phyloP scores from a whole-genome alignment of 2,888 invertebrate species.

The Thecophora atra region DNA sequence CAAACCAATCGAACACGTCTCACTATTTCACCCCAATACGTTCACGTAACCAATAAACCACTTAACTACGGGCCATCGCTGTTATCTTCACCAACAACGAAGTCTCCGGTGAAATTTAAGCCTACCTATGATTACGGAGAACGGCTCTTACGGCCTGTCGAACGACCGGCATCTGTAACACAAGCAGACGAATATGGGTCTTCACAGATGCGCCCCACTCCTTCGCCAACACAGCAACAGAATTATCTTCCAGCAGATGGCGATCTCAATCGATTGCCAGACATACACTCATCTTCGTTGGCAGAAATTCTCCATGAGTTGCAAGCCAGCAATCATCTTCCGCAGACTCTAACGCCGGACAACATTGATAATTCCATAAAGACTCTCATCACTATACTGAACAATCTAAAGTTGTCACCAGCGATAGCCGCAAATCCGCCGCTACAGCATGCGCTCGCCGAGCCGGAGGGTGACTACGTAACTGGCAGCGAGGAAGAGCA shows the following conservation, averaged over 20 bases:
- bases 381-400: constrained; percentile 79
- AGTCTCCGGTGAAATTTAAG: constrained; percentile 52
- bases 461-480: constrained; percentile 57
- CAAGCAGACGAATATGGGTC: background rate
- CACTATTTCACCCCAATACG: constrained; percentile 15
- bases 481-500: constrained; percentile 52
- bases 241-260: constrained; percentile 37
- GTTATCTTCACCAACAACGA: constrained; percentile 22
- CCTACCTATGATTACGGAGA: constrained; percentile 54
- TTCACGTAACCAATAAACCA: constrained; percentile 15
- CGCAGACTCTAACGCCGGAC: constrained; percentile 78
- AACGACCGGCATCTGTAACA: background rate
- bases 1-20: background rate
- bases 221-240: constrained; percentile 29
- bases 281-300: constrained; percentile 65
- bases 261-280: constrained; percentile 59
- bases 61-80: constrained; percentile 1
- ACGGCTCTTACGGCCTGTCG: constrained; percentile 27
- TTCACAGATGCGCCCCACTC: background rate
- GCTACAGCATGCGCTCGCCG: constrained; percentile 52
- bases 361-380: constrained; percentile 83
- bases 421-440: constrained; percentile 61
- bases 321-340: constrained; percentile 79
- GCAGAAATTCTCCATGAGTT: constrained; percentile 76
- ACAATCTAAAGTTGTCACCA: constrained; percentile 71